Evolutionary conservation across 2,113 vertebrate species (phyloP), one percentile per base, ranked within the genome.

Genomic region (Scophthalmus maximus): DNA sequence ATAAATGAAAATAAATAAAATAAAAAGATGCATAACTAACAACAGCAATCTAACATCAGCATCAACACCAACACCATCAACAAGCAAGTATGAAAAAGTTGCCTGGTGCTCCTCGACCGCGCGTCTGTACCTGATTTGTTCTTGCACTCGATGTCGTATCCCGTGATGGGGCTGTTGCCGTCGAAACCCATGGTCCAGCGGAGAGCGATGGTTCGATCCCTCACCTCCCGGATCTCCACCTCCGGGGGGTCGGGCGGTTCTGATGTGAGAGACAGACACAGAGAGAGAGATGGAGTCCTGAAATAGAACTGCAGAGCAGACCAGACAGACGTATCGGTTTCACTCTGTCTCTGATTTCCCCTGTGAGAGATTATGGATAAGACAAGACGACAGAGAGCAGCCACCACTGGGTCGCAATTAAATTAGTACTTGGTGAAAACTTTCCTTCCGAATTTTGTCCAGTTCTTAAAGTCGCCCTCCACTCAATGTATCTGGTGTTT

Each of bases 111-210:
- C n/a, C n/a, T n/a, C n/a, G n/a, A n/a, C n/a, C n/a, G n/a, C n/a
- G n/a, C n/a, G 3, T 61, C 26, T 90, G n/a, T n/a, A 98, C 98
- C 96, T 81, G 98, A 96, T 94, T 98, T 99, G 88, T 99, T 99
- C 88, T 99, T 99, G 95, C 97, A 99, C 72, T 99, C 97, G 2
- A 99, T 99, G 78, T 99, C 98, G 0, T 99, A 99, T 92, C 97
- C 97, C 0, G 97, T 99, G 86, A 99, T 99, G 2, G 96, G 97
- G 83, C 97, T 99, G 92, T 99, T 99, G 52, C 98, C 98, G 0
- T 99, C 98, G 1, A 99, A 99, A 25, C 97, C 97, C 96, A 98
- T 99, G 25, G 97, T 99, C 98, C 98, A 99, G 58, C 97, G 93
- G 50, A 99, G 96, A 8, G 98, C 96, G 61, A 99, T 99, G 26